Percentiles rank a stretch among this genome's conserved stretches.
Conservation (phyloP, 2,113 vertebrate genomes). For the Glaucidium brasilianum region DNA sequence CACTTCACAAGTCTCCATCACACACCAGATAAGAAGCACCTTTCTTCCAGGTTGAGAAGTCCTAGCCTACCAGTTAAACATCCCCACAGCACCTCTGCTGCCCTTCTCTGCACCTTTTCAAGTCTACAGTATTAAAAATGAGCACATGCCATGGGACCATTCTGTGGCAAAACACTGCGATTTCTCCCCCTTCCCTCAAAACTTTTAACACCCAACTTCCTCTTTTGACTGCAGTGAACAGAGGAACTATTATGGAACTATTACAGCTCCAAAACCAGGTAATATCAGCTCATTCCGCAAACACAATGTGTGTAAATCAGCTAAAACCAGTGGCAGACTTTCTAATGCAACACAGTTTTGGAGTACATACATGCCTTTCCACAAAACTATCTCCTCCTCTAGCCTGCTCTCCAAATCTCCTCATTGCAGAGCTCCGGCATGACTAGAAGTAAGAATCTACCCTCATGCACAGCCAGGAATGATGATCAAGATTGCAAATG, state of each 20-base stretch:
- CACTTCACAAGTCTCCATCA: neutral
- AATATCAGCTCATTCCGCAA: neutral
- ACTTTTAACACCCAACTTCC: neutral
- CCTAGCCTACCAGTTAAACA: neutral
- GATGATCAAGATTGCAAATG: neutral
- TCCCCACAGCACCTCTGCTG: neutral
- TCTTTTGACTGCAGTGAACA: neutral
- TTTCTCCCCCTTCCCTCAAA: neutral
- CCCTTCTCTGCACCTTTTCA: neutral
- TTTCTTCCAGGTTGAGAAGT: neutral
- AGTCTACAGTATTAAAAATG: neutral
- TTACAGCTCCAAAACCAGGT: neutral
- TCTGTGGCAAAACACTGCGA: neutral
- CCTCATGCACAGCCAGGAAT: neutral
- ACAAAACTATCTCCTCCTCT: neutral
- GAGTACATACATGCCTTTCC: neutral
- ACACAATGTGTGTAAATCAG: neutral
- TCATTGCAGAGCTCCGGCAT: neutral
- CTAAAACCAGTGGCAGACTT: neutral
- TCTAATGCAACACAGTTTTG: neutral
- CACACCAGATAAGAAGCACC: neutral
- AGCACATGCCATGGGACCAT: neutral
- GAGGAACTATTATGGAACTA: neutral
- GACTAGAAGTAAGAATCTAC: neutral
- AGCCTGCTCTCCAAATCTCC: neutral